Conservation (phyloP, 1,140 invertebrate species). For the Drosophila asahinai region DNA sequence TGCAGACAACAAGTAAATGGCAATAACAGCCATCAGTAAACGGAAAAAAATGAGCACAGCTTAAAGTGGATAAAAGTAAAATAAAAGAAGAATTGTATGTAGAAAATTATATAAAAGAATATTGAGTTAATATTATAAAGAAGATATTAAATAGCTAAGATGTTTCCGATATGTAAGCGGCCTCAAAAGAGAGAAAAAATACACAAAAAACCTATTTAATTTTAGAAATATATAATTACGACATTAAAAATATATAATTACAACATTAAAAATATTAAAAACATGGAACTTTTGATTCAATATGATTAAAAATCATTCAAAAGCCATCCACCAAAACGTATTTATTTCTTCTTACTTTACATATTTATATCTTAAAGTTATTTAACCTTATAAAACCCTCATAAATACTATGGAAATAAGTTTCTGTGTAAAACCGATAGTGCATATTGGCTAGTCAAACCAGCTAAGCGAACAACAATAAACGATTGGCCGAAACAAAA, state of each 20-base stretch:
- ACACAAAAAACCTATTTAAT: too few species aligned
- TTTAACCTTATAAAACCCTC: background rate
- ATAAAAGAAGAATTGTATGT: background rate
- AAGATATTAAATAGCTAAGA: too few species aligned
- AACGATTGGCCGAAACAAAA: constrained; percentile 51
- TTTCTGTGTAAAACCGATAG: constrained; percentile 23
- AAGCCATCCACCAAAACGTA: background rate
- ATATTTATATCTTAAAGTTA: background rate
- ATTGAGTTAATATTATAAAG: background rate
- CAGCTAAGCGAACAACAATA: constrained; percentile 27
- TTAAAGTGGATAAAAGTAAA: background rate
- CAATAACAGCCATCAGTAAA: constrained; percentile 15
- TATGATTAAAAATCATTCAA: background rate
- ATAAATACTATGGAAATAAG: constrained; percentile 13
- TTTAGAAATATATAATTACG: too few species aligned
- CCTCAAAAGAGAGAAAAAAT: too few species aligned
- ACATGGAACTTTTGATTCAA: background rate
- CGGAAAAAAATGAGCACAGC: background rate
- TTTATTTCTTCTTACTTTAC: background rate
- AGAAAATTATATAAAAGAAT: background rate
- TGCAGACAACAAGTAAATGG: constrained; percentile 27
- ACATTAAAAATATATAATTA: too few species aligned
- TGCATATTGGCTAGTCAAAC: constrained; percentile 56
- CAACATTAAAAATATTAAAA: background rate
- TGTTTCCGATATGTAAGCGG: too few species aligned